Evolutionary conservation across 1,140 invertebrate species (phyloP).

Genomic region (Xylocopa sonorina): DNA sequence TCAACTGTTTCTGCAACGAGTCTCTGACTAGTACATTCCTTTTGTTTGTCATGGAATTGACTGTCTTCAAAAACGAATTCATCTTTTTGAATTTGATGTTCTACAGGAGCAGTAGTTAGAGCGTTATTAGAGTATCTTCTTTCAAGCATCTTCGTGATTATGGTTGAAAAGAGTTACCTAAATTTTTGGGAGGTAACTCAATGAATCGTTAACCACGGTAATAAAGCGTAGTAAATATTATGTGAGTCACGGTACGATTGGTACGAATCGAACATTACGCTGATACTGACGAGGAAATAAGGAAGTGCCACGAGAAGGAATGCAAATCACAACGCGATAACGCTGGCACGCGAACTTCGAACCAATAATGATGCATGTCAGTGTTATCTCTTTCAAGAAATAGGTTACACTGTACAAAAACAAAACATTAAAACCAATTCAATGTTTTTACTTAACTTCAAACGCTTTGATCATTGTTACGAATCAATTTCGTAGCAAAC

Average conservation of each 20-base stretch:
- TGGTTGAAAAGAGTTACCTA: slow-evolving; percentile 44
- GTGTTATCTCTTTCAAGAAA: slow-evolving; percentile 51
- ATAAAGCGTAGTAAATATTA: background rate
- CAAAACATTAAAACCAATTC: slow-evolving; percentile 31
- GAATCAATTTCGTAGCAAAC: background rate
- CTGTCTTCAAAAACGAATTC: slow-evolving; percentile 85
- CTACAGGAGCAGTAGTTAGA: slow-evolving; percentile 23
- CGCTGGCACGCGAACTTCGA: slow-evolving; percentile 43
- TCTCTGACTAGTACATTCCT: slow-evolving; percentile 87
- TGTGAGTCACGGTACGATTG: slow-evolving; percentile 22
- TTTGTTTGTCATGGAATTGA: slow-evolving; percentile 82
- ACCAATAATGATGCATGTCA: slow-evolving; percentile 42
- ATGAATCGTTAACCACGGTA: background rate
- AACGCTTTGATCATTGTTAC: background rate
- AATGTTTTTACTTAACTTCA: background rate
- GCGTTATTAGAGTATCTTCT: slow-evolving; percentile 21
- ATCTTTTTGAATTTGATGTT: slow-evolving; percentile 70
- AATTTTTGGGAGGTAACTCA: slow-evolving; percentile 38
- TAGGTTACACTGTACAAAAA: slow-evolving; percentile 56
- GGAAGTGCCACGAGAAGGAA: slow-evolving; percentile 48
- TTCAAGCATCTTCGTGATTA: slow-evolving; percentile 52
- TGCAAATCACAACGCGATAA: slow-evolving; percentile 42
- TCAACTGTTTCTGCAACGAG: slow-evolving; percentile 87
- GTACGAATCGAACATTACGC: slow-evolving; percentile 15
- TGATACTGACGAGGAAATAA: slow-evolving; percentile 52